These are phyloP conservation scores for Eubasilissa splendida DNA, from an alignment of 2,888 invertebrate genomes.

Conservation along the genomic window DNA sequence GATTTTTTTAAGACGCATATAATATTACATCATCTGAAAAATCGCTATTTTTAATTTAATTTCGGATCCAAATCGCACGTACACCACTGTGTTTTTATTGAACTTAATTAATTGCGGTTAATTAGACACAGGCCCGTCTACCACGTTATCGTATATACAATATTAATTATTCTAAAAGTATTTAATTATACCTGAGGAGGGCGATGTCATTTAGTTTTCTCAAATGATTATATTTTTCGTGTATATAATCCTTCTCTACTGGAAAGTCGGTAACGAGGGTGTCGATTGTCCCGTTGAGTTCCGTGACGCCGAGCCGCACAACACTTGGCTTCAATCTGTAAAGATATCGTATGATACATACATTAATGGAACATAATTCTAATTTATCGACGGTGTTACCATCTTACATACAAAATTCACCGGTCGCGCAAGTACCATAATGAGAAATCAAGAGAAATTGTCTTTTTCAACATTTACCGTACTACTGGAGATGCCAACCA, in stretches of 20 bases:
- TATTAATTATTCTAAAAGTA: neutral
- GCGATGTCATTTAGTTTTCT: conserved; percentile 69
- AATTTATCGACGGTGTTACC: neutral
- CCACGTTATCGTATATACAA: too few species aligned
- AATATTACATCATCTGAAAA: too few species aligned
- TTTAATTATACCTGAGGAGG: conserved; percentile 64
- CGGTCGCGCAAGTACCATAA: too few species aligned
- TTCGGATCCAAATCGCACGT: too few species aligned
- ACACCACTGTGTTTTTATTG: too few species aligned
- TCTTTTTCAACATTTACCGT: neutral
- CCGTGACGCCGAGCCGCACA: conserved; percentile 65
- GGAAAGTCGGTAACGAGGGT: conserved; percentile 63
- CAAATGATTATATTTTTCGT: conserved; percentile 65
- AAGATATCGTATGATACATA: neutral
- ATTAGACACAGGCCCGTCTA: too few species aligned
- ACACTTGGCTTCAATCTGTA: conserved; percentile 65
- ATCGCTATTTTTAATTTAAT: too few species aligned
- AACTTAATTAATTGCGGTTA: too few species aligned
- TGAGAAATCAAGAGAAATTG: neutral
- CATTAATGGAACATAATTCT: neutral
- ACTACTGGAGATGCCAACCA: neutral
- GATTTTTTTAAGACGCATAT: too few species aligned
- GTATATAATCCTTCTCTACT: conserved; percentile 62
- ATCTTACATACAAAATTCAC: neutral
- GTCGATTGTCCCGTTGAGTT: conserved; percentile 62